phyloP scores from a whole-genome alignment of 2,113 vertebrate species.

The Aspiorhynchus laticeps region DNA sequence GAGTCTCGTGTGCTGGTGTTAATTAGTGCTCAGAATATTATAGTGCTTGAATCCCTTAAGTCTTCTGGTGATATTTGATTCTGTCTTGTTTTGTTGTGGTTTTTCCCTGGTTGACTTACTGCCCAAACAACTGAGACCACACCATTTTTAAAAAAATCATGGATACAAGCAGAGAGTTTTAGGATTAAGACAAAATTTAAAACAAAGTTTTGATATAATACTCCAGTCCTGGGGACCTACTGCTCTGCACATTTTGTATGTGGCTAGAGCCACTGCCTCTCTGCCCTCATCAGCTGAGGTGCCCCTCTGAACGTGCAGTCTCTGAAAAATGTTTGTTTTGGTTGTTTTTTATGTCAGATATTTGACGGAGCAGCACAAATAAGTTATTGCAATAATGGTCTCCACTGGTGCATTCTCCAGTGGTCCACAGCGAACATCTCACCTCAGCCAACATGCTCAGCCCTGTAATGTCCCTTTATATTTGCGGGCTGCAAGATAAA shows the following conservation, averaged over 20 bases:
- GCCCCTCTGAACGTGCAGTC: too few species aligned
- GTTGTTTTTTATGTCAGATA: background rate
- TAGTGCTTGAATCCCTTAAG: background rate
- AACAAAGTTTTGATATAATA: background rate
- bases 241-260: too few species aligned
- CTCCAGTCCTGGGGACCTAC: too few species aligned
- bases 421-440: constrained; percentile 33
- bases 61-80: background rate
- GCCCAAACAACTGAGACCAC: background rate
- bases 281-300: too few species aligned
- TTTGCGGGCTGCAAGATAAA: constrained; percentile 68
- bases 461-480: constrained; percentile 40
- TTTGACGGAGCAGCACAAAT: constrained; percentile 10
- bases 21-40: constrained; percentile 79
- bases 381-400: constrained; percentile 38
- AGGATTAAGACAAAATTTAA: background rate
- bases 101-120: background rate
- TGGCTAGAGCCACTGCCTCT: too few species aligned
- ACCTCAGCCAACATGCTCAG: constrained; percentile 20
- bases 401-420: constrained; percentile 32
- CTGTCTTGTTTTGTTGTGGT: background rate
- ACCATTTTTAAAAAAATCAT: background rate
- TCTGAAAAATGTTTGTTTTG: background rate
- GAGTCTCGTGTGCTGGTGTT: constrained; percentile 72
- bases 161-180: background rate